Base-by-base conservation (phyloP, 2,888 invertebrate species). In the Antheraea yamamai region DNA sequence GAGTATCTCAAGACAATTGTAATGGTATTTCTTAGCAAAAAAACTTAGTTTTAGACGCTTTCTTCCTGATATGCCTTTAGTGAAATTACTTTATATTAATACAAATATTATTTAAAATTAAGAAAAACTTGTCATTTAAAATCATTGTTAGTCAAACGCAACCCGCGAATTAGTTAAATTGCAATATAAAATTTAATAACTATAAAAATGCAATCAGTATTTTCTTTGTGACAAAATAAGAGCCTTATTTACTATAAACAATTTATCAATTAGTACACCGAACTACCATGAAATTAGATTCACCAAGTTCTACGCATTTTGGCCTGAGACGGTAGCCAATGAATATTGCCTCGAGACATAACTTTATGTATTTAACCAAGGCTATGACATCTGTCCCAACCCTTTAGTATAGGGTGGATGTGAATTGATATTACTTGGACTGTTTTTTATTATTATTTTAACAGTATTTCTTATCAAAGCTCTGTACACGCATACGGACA, bases 331-430 rank as follows among this genome's bases (percentile, higher is more conserved):
- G 70, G 77, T 76, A 78, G 80, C 85, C 90, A 91, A 91, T 88
- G 92, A 91, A 88, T 88, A 86, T 83, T 73, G 91, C 92, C 92
- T 81, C 83, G 81, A 88, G 92, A 87, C 88, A 89, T 79, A 80
- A 82, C 81, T 84, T 81, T 84, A 87, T 86, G 88, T 88, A 86
- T 84, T 83, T 79, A 78, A 79, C 80, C 80, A 80, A 78, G 77
- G 81, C 74, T 76, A 77, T 74, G 75, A 83, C 89, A 87, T 88
- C 89, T 89, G 90, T 91, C 89, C 82, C 86, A 91, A 90, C 91
- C 92, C 91, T 89, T 88, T 83, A 78, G 70, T 79, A 79, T 87
- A 80, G 82, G 82, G 84, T 80, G 78, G 23, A 16, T 61, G 51
- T 39, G 23, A 39, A 55, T 61, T 20, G 14, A 26, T 23, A 20